Evolutionary conservation across 92 coral and sea anemone genomes (phyloP).

Genomic region (Zoanthus gigantus): DNA sequence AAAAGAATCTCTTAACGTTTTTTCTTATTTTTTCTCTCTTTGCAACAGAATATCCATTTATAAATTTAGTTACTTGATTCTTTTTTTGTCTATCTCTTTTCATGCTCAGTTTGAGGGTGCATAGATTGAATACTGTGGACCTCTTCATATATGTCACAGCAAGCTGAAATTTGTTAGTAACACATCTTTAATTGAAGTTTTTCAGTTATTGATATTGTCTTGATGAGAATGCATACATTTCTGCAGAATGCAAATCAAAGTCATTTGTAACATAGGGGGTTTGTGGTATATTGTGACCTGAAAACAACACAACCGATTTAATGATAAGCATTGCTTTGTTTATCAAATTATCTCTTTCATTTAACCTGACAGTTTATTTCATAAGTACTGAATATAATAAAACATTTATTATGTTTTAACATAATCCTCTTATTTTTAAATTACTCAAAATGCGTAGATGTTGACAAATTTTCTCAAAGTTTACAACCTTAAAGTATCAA

Average conservation of each 20-base stretch:
- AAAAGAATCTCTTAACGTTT: too few relatives aligned
- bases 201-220: background rate
- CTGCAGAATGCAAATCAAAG: background rate
- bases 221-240: background rate
- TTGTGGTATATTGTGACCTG: slow-evolving; percentile 19
- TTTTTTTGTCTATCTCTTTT: background rate
- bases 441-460: too few relatives aligned
- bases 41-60: too few relatives aligned
- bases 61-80: too few relatives aligned
- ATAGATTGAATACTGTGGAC: background rate
- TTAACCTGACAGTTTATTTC: too few relatives aligned
- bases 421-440: too few relatives aligned
- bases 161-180: slow-evolving; percentile 7
- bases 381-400: too few relatives aligned
- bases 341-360: background rate
- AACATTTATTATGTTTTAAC: too few relatives aligned
- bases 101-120: background rate
- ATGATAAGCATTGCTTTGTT: background rate
- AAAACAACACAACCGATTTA: slow-evolving; percentile 6
- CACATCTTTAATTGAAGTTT: background rate
- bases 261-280: background rate
- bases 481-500: too few relatives aligned
- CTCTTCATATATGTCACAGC: background rate
- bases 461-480: too few relatives aligned
- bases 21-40: too few relatives aligned